Conservation (phyloP, 2,113 vertebrate species). For the Solea senegalensis region DNA sequence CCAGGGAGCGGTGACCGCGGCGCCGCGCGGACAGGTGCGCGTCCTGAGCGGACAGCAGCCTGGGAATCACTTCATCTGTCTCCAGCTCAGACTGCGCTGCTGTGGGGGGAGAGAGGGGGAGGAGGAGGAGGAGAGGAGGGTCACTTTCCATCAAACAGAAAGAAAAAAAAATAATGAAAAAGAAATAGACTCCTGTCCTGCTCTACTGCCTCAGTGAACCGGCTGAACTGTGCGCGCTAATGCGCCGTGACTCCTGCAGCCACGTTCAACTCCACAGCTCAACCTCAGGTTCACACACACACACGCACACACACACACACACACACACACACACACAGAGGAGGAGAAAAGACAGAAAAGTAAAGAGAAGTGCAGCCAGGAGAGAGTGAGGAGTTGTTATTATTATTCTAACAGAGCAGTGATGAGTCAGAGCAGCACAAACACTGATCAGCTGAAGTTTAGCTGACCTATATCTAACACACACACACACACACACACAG, state of each 20-base stretch:
- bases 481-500: too few relatives aligned
- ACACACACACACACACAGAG: neutral
- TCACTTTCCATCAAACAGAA: constrained; percentile 29
- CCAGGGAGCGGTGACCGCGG: constrained; percentile 61
- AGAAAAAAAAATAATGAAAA: neutral
- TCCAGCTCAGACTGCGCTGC: constrained; percentile 68
- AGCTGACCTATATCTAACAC: too few relatives aligned
- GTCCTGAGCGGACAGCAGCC: constrained; percentile 81
- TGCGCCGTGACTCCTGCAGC: constrained; percentile 7
- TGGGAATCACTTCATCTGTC: constrained; percentile 85
- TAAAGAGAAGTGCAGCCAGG: too few relatives aligned
- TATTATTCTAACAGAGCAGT: too few relatives aligned
- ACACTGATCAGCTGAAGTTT: too few relatives aligned
- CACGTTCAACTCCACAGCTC: constrained; percentile 13
- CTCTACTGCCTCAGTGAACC: constrained; percentile 11
- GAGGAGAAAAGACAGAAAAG: too few relatives aligned
- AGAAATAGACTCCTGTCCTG: neutral
- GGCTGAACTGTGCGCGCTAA: constrained; percentile 12
- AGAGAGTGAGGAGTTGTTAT: too few relatives aligned
- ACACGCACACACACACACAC: constrained; percentile 5
- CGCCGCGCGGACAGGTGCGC: constrained; percentile 79
- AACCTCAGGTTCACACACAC: neutral
- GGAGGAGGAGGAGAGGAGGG: neutral
- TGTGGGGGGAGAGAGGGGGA: neutral
- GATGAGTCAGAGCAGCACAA: too few relatives aligned